Percentiles rank a stretch among this genome's conserved stretches.
phyloP scores from a whole-genome alignment of 2,797 vertebrate species.

The Sphaeramia orbicularis region DNA sequence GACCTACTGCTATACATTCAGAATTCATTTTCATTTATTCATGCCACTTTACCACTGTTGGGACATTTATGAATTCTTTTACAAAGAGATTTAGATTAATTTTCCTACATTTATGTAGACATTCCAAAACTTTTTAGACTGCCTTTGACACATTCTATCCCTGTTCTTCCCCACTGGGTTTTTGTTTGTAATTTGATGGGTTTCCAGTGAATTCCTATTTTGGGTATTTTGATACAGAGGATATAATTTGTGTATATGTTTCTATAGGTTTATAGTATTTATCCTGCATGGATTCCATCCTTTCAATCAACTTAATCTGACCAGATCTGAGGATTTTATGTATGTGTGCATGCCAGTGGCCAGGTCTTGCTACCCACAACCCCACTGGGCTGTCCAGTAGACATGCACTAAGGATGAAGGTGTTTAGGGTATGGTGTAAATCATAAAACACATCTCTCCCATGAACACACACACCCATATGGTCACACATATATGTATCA shows the following conservation, averaged over 20 bases:
- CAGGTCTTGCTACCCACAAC: not conserved
- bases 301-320: too few species aligned
- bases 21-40: conserved; percentile 19
- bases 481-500: conserved; percentile 53
- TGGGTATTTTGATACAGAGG: too few species aligned
- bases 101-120: not conserved
- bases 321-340: too few species aligned
- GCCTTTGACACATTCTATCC: not conserved
- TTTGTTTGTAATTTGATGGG: too few species aligned
- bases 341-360: too few species aligned
- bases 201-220: too few species aligned
- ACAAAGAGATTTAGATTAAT: conserved; percentile 7
- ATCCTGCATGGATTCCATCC: too few species aligned
- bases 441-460: conserved; percentile 62
- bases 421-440: conserved; percentile 56
- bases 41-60: conserved; percentile 11
- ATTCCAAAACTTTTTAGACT: not conserved
- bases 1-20: conserved; percentile 1
- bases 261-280: too few species aligned
- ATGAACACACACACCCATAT: conserved; percentile 18
- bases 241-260: too few species aligned
- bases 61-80: not conserved
- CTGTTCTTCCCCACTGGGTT: too few species aligned
- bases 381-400: conserved; percentile 58
- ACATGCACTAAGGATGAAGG: conserved; percentile 45